These are phyloP conservation scores for Brachyistius frenatus DNA, from an alignment of 2,113 vertebrate genomes.

Conservation along the genomic window DNA sequence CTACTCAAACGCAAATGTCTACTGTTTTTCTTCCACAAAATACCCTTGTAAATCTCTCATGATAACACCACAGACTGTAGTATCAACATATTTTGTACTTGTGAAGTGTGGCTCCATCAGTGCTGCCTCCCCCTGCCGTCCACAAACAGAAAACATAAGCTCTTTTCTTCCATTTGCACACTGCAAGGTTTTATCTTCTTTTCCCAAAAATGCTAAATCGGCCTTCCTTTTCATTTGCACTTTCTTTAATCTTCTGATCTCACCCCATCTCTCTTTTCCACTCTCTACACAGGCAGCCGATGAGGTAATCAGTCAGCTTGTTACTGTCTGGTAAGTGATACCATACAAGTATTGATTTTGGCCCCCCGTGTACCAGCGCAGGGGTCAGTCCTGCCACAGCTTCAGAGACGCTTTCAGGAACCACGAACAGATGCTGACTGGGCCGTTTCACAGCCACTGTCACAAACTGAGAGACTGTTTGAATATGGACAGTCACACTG, in stretches of 20 bases:
- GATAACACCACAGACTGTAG: not conserved
- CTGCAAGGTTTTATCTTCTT: not conserved
- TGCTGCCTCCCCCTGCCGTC: not conserved
- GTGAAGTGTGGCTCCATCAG: not conserved
- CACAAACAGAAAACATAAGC: not conserved
- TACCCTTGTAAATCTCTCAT: not conserved
- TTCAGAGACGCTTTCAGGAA: conserved; percentile 34
- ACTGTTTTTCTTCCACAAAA: not conserved
- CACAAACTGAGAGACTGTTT: conserved; percentile 8
- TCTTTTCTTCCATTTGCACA: not conserved
- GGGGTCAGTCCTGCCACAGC: conserved; percentile 58
- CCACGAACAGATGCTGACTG: conserved; percentile 56
- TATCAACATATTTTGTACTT: not conserved
- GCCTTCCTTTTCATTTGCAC: not conserved
- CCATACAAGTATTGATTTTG: conserved; percentile 74
- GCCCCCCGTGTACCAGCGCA: conserved; percentile 29
- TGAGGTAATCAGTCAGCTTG: conserved; percentile 66
- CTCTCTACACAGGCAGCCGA: conserved; percentile 24
- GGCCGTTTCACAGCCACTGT: conserved; percentile 30
- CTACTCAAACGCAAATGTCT: not conserved
- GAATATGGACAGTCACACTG: not conserved
- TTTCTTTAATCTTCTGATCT: conserved; percentile 24
- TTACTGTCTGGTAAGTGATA: conserved; percentile 70
- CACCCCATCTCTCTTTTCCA: not conserved
- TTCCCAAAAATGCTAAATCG: not conserved